Base-by-base conservation (phyloP, 2,888 invertebrate genomes). In the Chymomyza procnemis region DNA sequence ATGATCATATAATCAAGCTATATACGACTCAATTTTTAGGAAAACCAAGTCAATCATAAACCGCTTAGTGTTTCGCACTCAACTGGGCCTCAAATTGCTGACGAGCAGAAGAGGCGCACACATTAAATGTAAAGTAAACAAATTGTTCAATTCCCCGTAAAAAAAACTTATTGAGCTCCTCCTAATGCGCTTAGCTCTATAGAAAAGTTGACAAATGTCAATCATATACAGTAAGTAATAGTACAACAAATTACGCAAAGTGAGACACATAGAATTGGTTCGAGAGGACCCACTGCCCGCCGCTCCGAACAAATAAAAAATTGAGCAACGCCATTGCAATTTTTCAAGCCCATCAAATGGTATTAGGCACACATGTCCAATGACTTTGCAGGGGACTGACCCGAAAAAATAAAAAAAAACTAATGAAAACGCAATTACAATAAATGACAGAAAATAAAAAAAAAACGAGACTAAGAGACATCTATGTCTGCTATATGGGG, bases 21-120 rank as follows among this genome's bases (percentile, higher is more conserved):
- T 18, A 50, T 9, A 16, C 18, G 18, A 50, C 22, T 54, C 21
- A 18, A 22, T 6, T 54, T 21, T 14, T 3, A 21, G 12, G 19
- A 54, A 21, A 12, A 52, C 18, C 4, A 52, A 52, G 12, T 4
- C 52, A 19, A 14, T 21, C 14, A 18, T 50, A 50, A 54, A 21
- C 22, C 19, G 54, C 21, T 54, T 14, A 21, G 48, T 21, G 54
- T 54, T 19, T 19, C 54, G 22, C 21, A 21, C 19, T 16, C 19
- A 54, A 4, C 9, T 54, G 54, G 4, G 22, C 54, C 41, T 48
- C 57, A 64, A 66, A 48, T 54, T 30, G 12, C 64, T 60, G 22
- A 60, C 66, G 56, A 78, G 82, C 75, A 80, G 87, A 87, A 75
- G 75, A 58, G 59, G 46, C 60, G 55, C 71, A 78, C 71, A 78